Percentiles rank a stretch among this genome's conserved stretches.
These are phyloP conservation scores for Limulus polyphemus DNA, from an alignment of 2,888 invertebrate species.

Conservation along the genomic window DNA sequence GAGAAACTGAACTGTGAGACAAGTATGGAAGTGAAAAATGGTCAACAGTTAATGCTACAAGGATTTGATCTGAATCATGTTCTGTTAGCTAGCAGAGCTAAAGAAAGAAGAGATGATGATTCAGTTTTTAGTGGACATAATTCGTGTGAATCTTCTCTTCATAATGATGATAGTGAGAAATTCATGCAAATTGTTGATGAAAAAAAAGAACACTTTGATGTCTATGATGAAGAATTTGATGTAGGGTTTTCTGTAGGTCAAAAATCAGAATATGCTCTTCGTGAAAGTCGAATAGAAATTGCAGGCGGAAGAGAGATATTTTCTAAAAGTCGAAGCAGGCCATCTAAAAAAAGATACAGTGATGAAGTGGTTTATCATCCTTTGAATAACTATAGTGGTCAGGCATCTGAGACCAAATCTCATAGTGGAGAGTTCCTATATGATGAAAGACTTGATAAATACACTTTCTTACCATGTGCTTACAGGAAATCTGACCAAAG, in stretches of 20 bases:
- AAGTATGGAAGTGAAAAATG: not conserved
- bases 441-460: conserved; percentile 24
- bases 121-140: conserved; percentile 15
- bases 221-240: conserved; percentile 17
- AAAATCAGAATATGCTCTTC: conserved; percentile 12
- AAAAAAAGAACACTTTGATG: conserved; percentile 3
- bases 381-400: conserved; percentile 12
- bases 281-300: conserved; percentile 29
- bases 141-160: not conserved
- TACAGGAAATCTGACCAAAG: not conserved
- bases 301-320: conserved; percentile 73
- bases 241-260: conserved; percentile 17
- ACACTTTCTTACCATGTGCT: conserved; percentile 3
- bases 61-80: not conserved
- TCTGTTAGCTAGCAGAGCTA: not conserved
- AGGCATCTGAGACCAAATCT: conserved; percentile 19
- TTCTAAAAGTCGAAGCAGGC: conserved; percentile 67
- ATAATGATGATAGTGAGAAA: conserved; percentile 6
- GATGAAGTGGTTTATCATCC: conserved; percentile 32
- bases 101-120: conserved; percentile 5
- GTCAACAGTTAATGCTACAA: not conserved
- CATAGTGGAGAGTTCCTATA: conserved; percentile 25
- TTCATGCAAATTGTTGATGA: not conserved
- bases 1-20: conserved; percentile 3
- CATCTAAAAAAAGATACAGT: conserved; percentile 51